phyloP scores from a whole-genome alignment of 2,113 vertebrate species.

The Antechinus flavipes region DNA sequence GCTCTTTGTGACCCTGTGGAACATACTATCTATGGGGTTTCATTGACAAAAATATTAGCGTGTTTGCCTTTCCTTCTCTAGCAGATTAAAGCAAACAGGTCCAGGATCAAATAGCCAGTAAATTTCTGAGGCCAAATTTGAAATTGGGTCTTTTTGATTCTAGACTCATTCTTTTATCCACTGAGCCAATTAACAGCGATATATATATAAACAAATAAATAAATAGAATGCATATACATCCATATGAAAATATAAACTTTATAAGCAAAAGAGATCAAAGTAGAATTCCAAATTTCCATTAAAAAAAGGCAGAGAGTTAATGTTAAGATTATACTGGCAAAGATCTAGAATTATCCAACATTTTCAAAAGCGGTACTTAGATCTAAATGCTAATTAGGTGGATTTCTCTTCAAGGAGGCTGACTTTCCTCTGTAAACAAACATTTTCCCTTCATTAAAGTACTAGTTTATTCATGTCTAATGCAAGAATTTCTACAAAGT shows the following conservation, averaged over 20 bases:
- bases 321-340: constrained; percentile 45
- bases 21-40: too few relatives aligned
- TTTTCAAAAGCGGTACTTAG: constrained; percentile 54
- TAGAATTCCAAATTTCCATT: background rate
- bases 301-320: background rate
- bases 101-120: background rate
- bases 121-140: background rate
- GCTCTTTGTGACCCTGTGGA: too few relatives aligned
- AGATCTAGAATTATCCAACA: constrained; percentile 10
- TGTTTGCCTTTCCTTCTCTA: too few relatives aligned
- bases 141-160: background rate
- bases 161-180: background rate
- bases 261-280: background rate
- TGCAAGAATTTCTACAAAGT: constrained; percentile 6
- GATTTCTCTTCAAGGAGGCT: constrained; percentile 43
- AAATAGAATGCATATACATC: background rate
- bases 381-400: constrained; percentile 55
- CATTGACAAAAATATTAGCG: too few relatives aligned
- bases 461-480: constrained; percentile 32
- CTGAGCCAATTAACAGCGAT: background rate
- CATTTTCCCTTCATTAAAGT: constrained; percentile 26
- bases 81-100: background rate
- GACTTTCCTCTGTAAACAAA: constrained; percentile 50
- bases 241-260: background rate
- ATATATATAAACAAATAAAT: too few relatives aligned